These are phyloP conservation scores for Aphelenchoides fujianensis DNA, from an alignment of 1,140 invertebrate species.

Conservation along the genomic window DNA sequence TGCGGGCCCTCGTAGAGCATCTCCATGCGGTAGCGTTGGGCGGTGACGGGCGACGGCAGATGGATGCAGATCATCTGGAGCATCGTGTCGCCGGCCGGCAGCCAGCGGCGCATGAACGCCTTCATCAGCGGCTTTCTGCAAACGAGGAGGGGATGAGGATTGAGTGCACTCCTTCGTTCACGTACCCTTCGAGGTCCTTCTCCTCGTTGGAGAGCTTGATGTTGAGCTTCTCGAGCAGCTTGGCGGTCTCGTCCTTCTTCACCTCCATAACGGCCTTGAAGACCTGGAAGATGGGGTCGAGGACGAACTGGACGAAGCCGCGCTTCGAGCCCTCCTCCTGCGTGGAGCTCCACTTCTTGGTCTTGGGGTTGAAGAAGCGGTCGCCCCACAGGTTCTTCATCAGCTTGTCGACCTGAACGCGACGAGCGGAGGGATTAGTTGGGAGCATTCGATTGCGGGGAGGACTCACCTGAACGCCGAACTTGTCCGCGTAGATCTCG, in stretches of 20 bases:
- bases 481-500: conserved; percentile 97
- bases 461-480: conserved; percentile 80
- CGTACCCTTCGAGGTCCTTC: conserved; percentile 78
- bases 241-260: conserved; percentile 87
- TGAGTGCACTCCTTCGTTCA: conserved; percentile 24
- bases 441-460: not conserved
- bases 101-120: conserved; percentile 96
- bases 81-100: conserved; percentile 96
- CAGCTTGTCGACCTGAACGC: conserved; percentile 89
- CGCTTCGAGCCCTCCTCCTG: conserved; percentile 82
- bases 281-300: conserved; percentile 97
- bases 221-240: conserved; percentile 80
- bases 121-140: conserved; percentile 64
- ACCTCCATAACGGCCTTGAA: conserved; percentile 98
- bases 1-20: conserved; percentile 96
- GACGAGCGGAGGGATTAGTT: not conserved
- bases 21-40: conserved; percentile 98
- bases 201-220: conserved; percentile 90
- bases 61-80: conserved; percentile 99
- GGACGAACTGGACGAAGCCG: conserved; percentile 95
- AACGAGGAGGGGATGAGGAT: not conserved
- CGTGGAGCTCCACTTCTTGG: conserved; percentile 95
- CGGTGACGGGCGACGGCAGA: conserved; percentile 94
- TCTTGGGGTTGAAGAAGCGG: conserved; percentile 93
- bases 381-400: conserved; percentile 92